Base-by-base conservation (phyloP, 1,140 invertebrate genomes). In the Bombus sibiricus region DNA sequence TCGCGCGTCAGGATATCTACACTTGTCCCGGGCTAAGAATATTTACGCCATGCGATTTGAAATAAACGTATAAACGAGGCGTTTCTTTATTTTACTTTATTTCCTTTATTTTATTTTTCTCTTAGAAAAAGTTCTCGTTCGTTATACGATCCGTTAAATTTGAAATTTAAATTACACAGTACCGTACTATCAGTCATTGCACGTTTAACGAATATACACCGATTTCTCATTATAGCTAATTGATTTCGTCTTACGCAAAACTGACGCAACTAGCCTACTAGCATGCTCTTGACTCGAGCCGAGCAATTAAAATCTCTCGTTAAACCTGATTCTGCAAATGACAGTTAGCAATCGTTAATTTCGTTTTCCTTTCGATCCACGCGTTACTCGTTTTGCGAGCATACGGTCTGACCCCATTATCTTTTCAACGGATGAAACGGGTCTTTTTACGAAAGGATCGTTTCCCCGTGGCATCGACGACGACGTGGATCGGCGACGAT, bases 161-260 rank as follows among this genome's bases (percentile, higher is more conserved):
- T 18, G 47, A 53, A 53, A 22, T 53, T 53, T 53, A 18, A 53
- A 53, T 53, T 53, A 6, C 1, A 53, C 47, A 2, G 5, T 53
- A 53, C 47, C 15, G 47, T 28, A n/a, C 32, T 32, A 83, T 82
- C 72, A 83, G 62, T 76, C 66, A 62, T 86, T 77, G 28, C 80
- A 41, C 39, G 28, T 69, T 47, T 47, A 47, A 47, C 47, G 15
- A 53, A 53, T 18, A 53, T 53, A 18, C 18, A 18, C 5, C 18
- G 18, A 53, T 53, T 77, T 64, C 85, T 86, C 85, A 83, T 83
- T 86, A 77, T 22, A 32, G 73, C 43, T 86, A 83, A 86, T 86
- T 76, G 82, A 84, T 79, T 84, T 84, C 41, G 15, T 41, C 69
- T 85, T 74, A 68, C 83, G 57, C 68, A 80, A 83, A 83, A 69